These are phyloP conservation scores for Cercocebus atys DNA, from an alignment of 2,113 vertebrate genomes.

Conservation along the genomic window DNA sequence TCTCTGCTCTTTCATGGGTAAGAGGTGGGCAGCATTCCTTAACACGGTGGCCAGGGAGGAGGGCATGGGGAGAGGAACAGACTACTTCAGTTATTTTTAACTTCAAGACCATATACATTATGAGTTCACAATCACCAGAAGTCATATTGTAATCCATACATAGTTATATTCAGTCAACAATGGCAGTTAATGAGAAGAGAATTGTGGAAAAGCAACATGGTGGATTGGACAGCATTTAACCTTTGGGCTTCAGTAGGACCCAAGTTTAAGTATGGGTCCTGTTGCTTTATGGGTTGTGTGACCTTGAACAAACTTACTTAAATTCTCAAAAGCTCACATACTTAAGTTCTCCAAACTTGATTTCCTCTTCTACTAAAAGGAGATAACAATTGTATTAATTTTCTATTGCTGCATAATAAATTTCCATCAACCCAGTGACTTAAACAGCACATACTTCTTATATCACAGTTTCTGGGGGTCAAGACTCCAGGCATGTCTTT, in stretches of 20 bases:
- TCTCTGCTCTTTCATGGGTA: neutral
- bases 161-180: neutral
- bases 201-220: neutral
- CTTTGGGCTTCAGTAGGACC: neutral
- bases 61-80: neutral
- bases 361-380: neutral
- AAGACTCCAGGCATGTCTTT: neutral
- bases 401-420: neutral
- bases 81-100: neutral
- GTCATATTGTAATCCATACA: neutral
- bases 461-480: neutral
- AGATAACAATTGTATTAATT: neutral
- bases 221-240: neutral
- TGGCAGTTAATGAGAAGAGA: neutral
- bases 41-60: neutral
- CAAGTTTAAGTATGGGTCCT: conserved; percentile 12
- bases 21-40: neutral
- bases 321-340: neutral
- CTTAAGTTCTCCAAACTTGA: neutral
- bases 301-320: neutral
- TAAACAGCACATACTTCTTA: neutral
- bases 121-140: neutral
- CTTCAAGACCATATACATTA: neutral
- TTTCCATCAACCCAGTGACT: neutral
- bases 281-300: neutral